These are phyloP conservation scores for Zapornia atra DNA, from an alignment of 2,113 vertebrate species.

Conservation along the genomic window DNA sequence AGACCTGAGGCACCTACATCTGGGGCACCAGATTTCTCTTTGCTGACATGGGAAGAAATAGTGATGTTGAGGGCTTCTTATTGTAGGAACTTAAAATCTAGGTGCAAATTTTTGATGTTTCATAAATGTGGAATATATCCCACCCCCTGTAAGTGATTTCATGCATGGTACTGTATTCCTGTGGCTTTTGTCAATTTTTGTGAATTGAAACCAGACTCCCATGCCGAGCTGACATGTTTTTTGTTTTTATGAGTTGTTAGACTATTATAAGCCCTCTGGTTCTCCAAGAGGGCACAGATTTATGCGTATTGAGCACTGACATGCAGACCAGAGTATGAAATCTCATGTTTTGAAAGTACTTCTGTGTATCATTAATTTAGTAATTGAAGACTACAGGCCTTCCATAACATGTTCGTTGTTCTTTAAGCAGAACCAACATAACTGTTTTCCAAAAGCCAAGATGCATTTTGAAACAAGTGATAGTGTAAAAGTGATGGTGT, in stretches of 20 bases:
- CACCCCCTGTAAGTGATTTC: not conserved
- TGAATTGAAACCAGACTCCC: slow-evolving; percentile 42
- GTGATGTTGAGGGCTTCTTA: not conserved
- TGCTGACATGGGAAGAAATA: not conserved
- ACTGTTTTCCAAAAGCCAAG: not conserved
- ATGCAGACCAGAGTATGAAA: slow-evolving; percentile 13
- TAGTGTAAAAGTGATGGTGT: not conserved
- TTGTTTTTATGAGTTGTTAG: slow-evolving; percentile 4
- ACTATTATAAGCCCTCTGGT: not conserved
- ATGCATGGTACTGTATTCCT: not conserved
- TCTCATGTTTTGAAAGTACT: slow-evolving; percentile 8
- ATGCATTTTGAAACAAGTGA: not conserved
- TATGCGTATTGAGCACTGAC: not conserved
- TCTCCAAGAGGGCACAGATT: slow-evolving; percentile 1
- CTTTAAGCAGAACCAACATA: not conserved
- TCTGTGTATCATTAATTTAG: not conserved
- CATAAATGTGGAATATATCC: not conserved
- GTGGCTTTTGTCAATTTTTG: slow-evolving; percentile 26
- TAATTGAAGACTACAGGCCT: not conserved
- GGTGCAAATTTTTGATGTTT: not conserved
- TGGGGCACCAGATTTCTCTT: not conserved
- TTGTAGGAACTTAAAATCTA: not conserved
- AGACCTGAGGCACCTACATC: not conserved
- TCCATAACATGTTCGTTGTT: not conserved
- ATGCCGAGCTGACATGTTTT: not conserved